A percentile compares a stretch with the other conserved stretches of the same genome.
These are phyloP conservation scores for Myotis planiceps DNA, from an alignment of 2,797 vertebrate genomes.

Conservation along the genomic window DNA sequence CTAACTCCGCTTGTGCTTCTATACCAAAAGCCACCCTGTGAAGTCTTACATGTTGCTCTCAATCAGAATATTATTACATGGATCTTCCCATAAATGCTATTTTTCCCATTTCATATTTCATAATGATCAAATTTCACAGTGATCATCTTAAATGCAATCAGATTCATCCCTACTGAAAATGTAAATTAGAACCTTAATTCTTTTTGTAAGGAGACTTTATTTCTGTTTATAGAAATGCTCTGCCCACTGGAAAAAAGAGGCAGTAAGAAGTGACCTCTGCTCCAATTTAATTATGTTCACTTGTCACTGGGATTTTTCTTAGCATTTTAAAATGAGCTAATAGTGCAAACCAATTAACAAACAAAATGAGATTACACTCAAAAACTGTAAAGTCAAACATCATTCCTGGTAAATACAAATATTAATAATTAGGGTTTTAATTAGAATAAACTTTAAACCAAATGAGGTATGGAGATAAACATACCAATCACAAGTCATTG, in stretches of 20 bases:
- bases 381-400: slow-evolving; percentile 3
- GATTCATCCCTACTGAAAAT: not conserved
- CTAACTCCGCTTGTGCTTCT: not conserved
- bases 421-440: slow-evolving; percentile 21
- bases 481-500: not conserved
- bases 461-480: not conserved
- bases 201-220: not conserved
- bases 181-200: not conserved
- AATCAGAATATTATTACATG: not conserved
- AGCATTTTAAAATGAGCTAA: slow-evolving; percentile 38
- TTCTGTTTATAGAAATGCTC: not conserved
- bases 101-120: slow-evolving; percentile 19
- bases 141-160: not conserved
- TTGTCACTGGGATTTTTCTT: slow-evolving; percentile 18
- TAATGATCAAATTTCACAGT: not conserved
- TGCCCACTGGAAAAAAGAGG: not conserved
- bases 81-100: not conserved
- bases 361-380: slow-evolving; percentile 27
- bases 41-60: not conserved
- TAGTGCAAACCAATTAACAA: slow-evolving; percentile 42
- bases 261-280: not conserved
- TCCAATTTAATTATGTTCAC: not conserved
- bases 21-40: not conserved
- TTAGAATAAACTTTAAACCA: slow-evolving; percentile 26
- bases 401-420: slow-evolving; percentile 12